Evolutionary conservation across 2,113 vertebrate species (phyloP), one percentile per base, ranked within the genome.

Genomic region (Bombycilla garrulus): DNA sequence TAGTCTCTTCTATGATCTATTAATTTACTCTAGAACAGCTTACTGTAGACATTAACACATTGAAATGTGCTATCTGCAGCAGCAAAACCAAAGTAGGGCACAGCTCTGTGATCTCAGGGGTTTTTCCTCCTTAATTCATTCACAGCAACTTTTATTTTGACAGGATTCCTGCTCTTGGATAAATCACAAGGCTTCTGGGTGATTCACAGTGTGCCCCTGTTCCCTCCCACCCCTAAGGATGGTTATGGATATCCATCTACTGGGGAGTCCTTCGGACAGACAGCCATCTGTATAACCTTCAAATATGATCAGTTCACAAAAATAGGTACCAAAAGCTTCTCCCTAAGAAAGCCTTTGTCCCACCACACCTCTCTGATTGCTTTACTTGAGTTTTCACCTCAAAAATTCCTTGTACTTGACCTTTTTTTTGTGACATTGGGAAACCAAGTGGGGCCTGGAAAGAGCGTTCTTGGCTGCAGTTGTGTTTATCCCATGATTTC

Each of bases 171-270:
- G 91, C 96, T 99, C 83, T 98, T 99, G 97, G 98, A 99, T 95
- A 97, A 85, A 94, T 94, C 95, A 67, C 98, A 99, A 96, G 99
- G 99, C 74, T 99, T 99, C 96, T 99, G 99, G 99, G 69, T 99
- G 70, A 98, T 98, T 66, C 99, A 99, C 97, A 99, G 98, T 15
- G 97, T 99, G 82, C 99, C 99, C 28, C 96, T 96, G 86, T 99
- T 99, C 96, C 98, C 99, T 51, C 98, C 98, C 10, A 77, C 97
- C 92, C 98, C 98, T 25, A 98, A 99, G 96, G 97, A 96, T 38
- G 98, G 98, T 80, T 99, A 98, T 84, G 86, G 88, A 33, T 99
- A 99, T 96, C 99, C 99, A 35, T 76, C 95, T 54, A 97, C 98
- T 25, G 99, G 98, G 38, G 98, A 97, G 97, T 84, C 91, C 81